Conservation (phyloP, 2,797 vertebrate species). For the Macropus fuliginosus region DNA sequence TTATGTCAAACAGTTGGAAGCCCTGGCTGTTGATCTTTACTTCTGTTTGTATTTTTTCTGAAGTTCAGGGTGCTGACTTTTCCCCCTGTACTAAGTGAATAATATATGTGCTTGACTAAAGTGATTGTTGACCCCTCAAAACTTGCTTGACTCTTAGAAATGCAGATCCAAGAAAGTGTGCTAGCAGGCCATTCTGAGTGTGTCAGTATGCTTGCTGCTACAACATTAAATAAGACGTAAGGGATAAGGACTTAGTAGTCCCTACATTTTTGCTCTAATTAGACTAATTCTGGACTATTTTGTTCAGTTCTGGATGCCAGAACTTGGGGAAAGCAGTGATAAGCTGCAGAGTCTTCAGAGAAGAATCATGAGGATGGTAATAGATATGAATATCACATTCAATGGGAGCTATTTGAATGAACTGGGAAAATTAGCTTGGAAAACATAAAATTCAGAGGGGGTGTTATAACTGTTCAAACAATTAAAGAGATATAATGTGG, state of each 20-base stretch:
- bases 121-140: too few species aligned
- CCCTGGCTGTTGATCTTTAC: too few species aligned
- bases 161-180: too few species aligned
- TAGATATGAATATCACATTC: not conserved
- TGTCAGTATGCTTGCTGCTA: too few species aligned
- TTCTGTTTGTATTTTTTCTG: too few species aligned
- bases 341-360: not conserved
- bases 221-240: not conserved
- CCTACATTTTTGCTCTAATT: not conserved
- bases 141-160: too few species aligned
- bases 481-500: not conserved
- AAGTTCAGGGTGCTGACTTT: too few species aligned
- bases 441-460: not conserved
- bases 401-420: not conserved
- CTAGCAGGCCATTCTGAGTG: too few species aligned
- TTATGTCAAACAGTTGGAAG: too few species aligned
- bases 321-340: not conserved
- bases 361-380: not conserved
- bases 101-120: too few species aligned
- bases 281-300: not conserved
- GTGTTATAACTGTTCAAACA: not conserved
- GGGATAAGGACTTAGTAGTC: not conserved
- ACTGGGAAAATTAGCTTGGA: not conserved
- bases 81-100: too few species aligned
- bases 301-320: not conserved